phyloP scores from a whole-genome alignment of 2,888 invertebrate species.

The Mythimna impura region DNA sequence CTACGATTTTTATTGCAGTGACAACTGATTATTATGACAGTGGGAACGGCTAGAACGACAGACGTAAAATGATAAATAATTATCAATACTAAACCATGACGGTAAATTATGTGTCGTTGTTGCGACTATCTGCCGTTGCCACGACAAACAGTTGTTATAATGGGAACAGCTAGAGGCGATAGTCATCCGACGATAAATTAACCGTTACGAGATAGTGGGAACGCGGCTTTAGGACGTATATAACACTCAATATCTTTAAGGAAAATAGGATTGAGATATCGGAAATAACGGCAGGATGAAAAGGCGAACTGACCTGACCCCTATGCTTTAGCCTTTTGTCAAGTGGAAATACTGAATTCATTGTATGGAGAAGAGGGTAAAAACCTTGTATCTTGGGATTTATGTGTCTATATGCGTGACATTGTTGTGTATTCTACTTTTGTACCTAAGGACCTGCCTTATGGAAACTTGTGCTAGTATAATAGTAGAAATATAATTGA shows the following conservation, averaged over 20 bases:
- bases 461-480: not conserved
- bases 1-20: too few relatives aligned
- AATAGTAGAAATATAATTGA: not conserved
- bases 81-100: too few relatives aligned
- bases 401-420: not conserved
- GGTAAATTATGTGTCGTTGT: too few relatives aligned
- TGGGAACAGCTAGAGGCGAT: too few relatives aligned
- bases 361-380: not conserved
- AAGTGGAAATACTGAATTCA: conserved; percentile 23
- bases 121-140: too few relatives aligned
- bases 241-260: conserved; percentile 26
- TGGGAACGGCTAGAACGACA: too few relatives aligned
- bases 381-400: not conserved
- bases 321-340: conserved; percentile 23
- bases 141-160: too few relatives aligned
- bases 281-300: conserved; percentile 37
- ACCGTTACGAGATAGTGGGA: too few relatives aligned
- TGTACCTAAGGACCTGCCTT: not conserved
- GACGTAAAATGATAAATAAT: too few relatives aligned
- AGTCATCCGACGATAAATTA: too few relatives aligned
- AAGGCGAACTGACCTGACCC: conserved; percentile 18
- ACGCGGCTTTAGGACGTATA: not conserved
- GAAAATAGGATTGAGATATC: conserved; percentile 42
- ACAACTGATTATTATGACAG: too few relatives aligned
- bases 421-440: not conserved